Percentiles rank a stretch among this genome's conserved stretches.
phyloP scores from a whole-genome alignment of 2,797 vertebrate genomes.

The Cephalopachus bancanus region DNA sequence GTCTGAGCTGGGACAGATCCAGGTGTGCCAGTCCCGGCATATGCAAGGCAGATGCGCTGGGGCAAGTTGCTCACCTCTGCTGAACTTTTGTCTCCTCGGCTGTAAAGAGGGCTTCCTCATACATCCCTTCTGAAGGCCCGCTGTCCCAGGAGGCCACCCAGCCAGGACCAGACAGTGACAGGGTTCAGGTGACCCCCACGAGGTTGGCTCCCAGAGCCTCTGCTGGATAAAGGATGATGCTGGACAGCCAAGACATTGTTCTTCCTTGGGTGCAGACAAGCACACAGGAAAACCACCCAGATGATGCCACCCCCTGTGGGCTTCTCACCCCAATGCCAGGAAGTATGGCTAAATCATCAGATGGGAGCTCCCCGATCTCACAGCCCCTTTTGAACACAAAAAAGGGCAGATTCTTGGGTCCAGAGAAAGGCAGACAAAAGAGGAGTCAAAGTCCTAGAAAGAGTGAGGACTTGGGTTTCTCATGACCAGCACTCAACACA shows the following conservation, averaged over 20 bases:
- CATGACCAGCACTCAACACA: background rate
- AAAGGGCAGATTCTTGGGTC: background rate
- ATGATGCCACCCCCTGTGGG: background rate
- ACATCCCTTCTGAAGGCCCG: background rate
- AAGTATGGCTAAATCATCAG: background rate
- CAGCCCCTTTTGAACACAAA: background rate
- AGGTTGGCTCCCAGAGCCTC: background rate
- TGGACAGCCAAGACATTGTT: background rate
- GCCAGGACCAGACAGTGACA: background rate
- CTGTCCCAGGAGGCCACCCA: background rate
- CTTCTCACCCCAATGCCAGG: background rate
- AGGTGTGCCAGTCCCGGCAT: background rate
- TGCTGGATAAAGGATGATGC: background rate
- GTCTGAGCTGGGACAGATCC: too few species aligned
- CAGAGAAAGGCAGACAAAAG: background rate
- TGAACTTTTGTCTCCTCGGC: background rate
- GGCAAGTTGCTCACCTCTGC: background rate
- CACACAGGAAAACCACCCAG: background rate
- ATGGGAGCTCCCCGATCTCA: background rate
- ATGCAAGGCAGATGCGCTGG: background rate
- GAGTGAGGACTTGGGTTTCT: background rate
- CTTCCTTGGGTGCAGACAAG: background rate
- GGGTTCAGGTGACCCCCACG: rapidly evolving
- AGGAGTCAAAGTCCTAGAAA: background rate
- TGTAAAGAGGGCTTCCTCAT: background rate